Evolutionary conservation across 2,797 vertebrate species (phyloP), one percentile per base, ranked within the genome.

Genomic region (Sebastes nivosus): DNA sequence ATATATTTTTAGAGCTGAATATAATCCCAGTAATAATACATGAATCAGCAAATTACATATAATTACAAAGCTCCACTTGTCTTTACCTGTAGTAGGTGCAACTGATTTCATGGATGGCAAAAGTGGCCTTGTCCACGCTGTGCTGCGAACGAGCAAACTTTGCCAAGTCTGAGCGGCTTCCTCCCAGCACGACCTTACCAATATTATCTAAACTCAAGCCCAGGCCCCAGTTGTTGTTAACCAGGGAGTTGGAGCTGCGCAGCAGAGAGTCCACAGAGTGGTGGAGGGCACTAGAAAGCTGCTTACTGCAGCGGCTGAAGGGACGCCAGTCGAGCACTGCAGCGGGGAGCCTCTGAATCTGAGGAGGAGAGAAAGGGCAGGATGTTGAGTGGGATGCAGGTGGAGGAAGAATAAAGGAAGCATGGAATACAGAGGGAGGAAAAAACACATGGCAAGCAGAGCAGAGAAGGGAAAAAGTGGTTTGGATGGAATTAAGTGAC

Each of bases 61-160:
- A 22, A 27, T 60, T 22, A 10, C 50, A 72, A 61, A 57, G 8
- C 6, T 0, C 3, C 10, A 14, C 10, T 11, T 1, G 1, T 11
- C 20, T 71, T 87, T 91, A 96, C 96, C 96, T 96, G 91, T 96
- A 96, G 83, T 93, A 94, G 8, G 91, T 94, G 83, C 96, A 96
- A 42, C 92, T 95, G 82, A 96, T 94, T 87, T 96, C 95, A 82
- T 96, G 95, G 16, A 93, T 88, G 72, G 94, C 95, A 79, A 96
- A 96, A 1, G 95, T 96, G 52, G 94, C 94, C 80, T 95, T 96
- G 90, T 96, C 95, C 84, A 95, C 89, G 29, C 87, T 95, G 88
- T 95, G 88, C 89, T 96, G 95, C 0, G 91, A 93, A n/a, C 86
- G 93, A 12, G 95, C 95, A 70, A 96, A 96, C 82, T 92, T 94